Evolutionary conservation across 2,113 vertebrate genomes (phyloP), one percentile per base, ranked within the genome.

Genomic region (Axis porcinus): DNA sequence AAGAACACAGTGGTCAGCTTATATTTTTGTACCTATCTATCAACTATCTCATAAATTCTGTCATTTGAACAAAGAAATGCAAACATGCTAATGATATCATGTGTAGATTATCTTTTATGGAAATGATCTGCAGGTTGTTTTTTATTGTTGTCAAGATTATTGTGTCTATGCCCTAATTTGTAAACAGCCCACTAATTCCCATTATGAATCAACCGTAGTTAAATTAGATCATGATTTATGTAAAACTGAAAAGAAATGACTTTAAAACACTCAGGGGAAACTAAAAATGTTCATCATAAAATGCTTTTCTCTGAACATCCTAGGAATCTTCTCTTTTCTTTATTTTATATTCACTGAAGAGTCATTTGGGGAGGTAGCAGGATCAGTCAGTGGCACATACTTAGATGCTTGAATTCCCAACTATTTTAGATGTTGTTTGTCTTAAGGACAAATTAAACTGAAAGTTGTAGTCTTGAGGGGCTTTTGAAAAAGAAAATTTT

Each of bases 191-290:
- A 96, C 74, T 97, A 97, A 98, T 97, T 98, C 94, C 94, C 88
- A 97, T 97, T 98, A 96, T 92, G 45, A 98, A 78, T 54, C 45
- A 97, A 89, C 23, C 91, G 94, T 13, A 97, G 91, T 78, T 98
- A 98, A 98, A 98, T 98, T 98, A 98, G 87, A 94, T 11, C 36
- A n/a, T 96, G 97, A 98, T 98, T 98, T 98, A 98, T 98, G 89
- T 82, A 98, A 98, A 96, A 81, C 67, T 96, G 57, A 97, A 98
- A 96, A 93, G 78, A 98, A 97, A 55, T 98, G 96, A 97, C 89
- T 96, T 47, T 0, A 30, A 40, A 94, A 98, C 25, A 98, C 98
- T 98, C 97, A 96, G 10, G 97, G 93, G 97, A 98, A 97, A 78
- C 15, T 60, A 79, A 97, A 86, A 70, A 25, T 97, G 95, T 97